These are phyloP conservation scores for Egretta garzetta DNA, from an alignment of 2,113 vertebrate species.

Conservation along the genomic window DNA sequence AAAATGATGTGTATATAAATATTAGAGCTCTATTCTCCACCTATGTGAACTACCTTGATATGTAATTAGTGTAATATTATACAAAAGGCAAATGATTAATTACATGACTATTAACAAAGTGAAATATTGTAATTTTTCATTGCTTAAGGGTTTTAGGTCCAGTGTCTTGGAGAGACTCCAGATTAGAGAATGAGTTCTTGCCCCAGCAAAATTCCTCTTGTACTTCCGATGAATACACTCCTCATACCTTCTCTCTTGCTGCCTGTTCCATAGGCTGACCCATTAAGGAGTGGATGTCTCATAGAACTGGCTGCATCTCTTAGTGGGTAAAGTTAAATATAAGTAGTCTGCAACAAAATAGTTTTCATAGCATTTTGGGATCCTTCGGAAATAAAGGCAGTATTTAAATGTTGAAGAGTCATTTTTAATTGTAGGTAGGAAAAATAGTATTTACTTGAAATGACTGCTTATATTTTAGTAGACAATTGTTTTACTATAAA, in stretches of 20 bases:
- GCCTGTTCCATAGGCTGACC: not conserved
- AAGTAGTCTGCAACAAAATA: not conserved
- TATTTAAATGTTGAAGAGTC: not conserved
- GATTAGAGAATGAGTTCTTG: not conserved
- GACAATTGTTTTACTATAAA: not conserved
- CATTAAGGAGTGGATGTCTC: not conserved
- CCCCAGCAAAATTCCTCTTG: not conserved
- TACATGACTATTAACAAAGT: not conserved
- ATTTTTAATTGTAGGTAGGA: not conserved
- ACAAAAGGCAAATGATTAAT: slow-evolving; percentile 27
- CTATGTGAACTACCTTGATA: not conserved
- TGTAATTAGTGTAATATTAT: not conserved
- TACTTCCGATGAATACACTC: not conserved
- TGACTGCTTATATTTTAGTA: not conserved
- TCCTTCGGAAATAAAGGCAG: not conserved
- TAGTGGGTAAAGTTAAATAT: not conserved
- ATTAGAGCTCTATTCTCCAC: not conserved
- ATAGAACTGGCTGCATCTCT: not conserved
- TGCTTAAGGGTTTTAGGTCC: not conserved
- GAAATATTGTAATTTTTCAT: not conserved
- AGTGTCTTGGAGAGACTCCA: not conserved
- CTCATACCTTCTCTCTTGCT: not conserved
- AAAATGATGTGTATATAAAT: not conserved
- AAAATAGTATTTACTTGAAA: slow-evolving; percentile 14
- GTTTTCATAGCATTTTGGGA: not conserved